Conservation (phyloP, 2,797 vertebrate genomes). For the Hybognathus amarus region DNA sequence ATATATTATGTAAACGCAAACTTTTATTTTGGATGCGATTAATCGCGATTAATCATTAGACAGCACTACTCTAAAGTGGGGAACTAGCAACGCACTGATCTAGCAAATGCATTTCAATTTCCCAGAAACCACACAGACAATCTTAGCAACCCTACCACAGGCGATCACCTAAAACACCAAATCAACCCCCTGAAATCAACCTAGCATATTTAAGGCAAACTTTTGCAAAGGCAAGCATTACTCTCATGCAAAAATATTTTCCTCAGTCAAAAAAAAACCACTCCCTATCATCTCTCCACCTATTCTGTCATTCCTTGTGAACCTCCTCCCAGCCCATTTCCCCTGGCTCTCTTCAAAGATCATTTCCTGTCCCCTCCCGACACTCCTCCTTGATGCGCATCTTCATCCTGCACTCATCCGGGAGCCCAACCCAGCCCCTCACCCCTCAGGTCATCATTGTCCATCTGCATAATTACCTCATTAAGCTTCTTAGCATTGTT, state of each 20-base stretch:
- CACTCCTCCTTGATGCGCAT: constrained; percentile 30
- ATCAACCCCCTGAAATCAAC: neutral
- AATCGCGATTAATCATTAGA: too few relatives aligned
- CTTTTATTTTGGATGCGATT: too few relatives aligned
- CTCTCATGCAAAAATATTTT: neutral
- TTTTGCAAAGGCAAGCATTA: neutral
- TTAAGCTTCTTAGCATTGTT: constrained; percentile 71
- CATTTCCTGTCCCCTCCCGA: constrained; percentile 13
- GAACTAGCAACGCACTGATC: neutral
- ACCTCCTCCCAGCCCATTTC: neutral
- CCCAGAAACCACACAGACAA: neutral
- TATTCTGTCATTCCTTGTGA: constrained; percentile 24
- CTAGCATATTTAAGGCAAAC: neutral
- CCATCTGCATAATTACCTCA: constrained; percentile 70
- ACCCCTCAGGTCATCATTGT: constrained; percentile 61
- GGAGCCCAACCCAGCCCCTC: constrained; percentile 52
- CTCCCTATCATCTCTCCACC: constrained; percentile 5
- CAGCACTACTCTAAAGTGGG: neutral
- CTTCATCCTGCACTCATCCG: constrained; percentile 36
- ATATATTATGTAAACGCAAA: too few relatives aligned
- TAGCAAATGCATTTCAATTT: neutral
- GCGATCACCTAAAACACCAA: neutral
- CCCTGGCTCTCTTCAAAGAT: constrained; percentile 26
- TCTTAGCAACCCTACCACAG: neutral
- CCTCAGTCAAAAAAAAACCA: neutral